A percentile compares a stretch with the other conserved stretches of the same genome.
phyloP scores from a whole-genome alignment of 2,797 vertebrate species.

The Simalia tracyae region DNA sequence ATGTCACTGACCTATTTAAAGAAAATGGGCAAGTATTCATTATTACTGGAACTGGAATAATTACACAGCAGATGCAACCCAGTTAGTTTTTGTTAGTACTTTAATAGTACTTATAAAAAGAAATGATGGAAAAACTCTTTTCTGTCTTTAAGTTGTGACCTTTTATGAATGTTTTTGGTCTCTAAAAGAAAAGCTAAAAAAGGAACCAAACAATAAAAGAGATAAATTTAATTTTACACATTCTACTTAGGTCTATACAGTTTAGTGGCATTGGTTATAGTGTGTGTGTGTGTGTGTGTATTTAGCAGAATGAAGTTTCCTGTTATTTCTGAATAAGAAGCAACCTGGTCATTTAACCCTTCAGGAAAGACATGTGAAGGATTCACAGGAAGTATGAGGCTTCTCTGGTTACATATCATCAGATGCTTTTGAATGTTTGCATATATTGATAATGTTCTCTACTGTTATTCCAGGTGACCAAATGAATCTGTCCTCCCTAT shows the following conservation, averaged over 20 bases:
- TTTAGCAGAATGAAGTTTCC: neutral
- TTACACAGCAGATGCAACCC: neutral
- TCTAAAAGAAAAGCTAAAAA: neutral
- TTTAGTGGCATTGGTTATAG: neutral
- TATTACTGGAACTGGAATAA: neutral
- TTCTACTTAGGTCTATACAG: neutral
- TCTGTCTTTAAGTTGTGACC: neutral
- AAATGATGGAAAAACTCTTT: neutral
- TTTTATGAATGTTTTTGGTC: neutral
- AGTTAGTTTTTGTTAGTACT: neutral
- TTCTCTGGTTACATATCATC: neutral
- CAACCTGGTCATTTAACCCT: neutral
- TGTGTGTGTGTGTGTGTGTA: too few relatives aligned
- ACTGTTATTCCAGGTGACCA: neutral
- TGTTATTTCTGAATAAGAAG: neutral
- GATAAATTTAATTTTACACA: neutral
- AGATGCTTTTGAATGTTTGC: neutral
- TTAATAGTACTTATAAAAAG: neutral
- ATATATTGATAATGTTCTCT: neutral
- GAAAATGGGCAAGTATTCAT: neutral
- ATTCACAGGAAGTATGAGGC: neutral
- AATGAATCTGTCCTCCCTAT: neutral
- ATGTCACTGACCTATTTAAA: neutral
- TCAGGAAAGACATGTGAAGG: neutral
- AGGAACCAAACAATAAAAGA: neutral